Evolutionary conservation across 2,888 invertebrate genomes (phyloP), one percentile per base, ranked within the genome.

Genomic region (Polyommatus iphigenia): DNA sequence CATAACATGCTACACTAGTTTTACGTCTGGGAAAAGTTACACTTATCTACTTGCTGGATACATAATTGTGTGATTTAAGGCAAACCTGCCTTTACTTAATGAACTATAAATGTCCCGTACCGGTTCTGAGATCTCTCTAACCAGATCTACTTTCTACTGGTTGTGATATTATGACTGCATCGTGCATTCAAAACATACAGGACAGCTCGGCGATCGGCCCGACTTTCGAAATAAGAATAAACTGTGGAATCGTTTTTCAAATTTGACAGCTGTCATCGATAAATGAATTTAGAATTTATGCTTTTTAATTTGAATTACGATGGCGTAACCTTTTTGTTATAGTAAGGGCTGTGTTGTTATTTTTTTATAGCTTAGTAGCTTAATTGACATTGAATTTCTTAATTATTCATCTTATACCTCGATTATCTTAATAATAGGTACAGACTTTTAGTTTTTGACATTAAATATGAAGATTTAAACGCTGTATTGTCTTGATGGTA

Each of bases 91-190:
- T 24, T 67, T 32, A 54, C 59, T 59, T 73, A 59, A 73, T 67
- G 36, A 71, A 32, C 71, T 57, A 71, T 78, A 77, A 79, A 59
- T 41, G 79, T 54, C 36, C 71, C 77, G 67, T 78, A 79, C 79
- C 79, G 77, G 79, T 79, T 79, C 46, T 36, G 46, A 73, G 79
- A 72, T 76, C 62, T 77, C 57, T 72, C 77, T 59, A 59, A 72
- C 54, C 20, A 77, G 73, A 36, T 78, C 73, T 24, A 78, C 77
- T 78, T 78, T 78, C 77, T 78, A 78, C 77, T 75, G 54, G 67
- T 67, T 67, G 67, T 67, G 15, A 32, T n/a, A n/a, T 67, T 67
- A 67, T 32, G 10, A 29, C 67, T 67, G 67, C 67, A 32, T 18
- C 29, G 29, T 67, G 67, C 29, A 67, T 67, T 67, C 67, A 67